These are phyloP conservation scores for Echinops telfairi DNA, from an alignment of 2,113 vertebrate species.

Conservation along the genomic window DNA sequence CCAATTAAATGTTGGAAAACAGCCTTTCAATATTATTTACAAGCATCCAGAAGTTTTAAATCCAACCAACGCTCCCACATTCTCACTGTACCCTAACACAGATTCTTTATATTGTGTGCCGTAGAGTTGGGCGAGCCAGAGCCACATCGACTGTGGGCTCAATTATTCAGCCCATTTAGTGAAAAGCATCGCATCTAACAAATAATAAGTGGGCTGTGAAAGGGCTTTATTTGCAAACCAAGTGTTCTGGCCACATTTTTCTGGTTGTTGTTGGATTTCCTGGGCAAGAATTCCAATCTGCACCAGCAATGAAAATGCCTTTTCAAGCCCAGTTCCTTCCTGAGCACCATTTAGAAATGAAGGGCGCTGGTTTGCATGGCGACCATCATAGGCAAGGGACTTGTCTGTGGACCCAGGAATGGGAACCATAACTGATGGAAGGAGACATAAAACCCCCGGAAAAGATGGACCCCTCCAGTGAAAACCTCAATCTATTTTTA, in stretches of 20 bases:
- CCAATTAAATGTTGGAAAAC: slow-evolving; percentile 81
- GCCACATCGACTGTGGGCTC: slow-evolving; percentile 25
- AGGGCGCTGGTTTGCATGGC: not conserved
- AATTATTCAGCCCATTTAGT: slow-evolving; percentile 30
- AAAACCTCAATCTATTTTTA: slow-evolving; percentile 18
- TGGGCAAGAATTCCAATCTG: slow-evolving; percentile 21
- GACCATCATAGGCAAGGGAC: not conserved
- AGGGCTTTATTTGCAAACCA: slow-evolving; percentile 67
- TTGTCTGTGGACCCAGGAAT: not conserved
- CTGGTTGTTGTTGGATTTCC: slow-evolving; percentile 19
- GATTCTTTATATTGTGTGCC: slow-evolving; percentile 36
- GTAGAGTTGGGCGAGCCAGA: not conserved
- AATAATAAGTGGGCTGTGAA: slow-evolving; percentile 64
- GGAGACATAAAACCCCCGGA: not conserved
- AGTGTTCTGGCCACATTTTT: slow-evolving; percentile 51
- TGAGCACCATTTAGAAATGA: not conserved
- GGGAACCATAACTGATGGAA: not conserved
- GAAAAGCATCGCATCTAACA: slow-evolving; percentile 60
- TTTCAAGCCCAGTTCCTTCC: not conserved
- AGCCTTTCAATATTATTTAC: slow-evolving; percentile 81
- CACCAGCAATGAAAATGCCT: not conserved
- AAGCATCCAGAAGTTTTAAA: slow-evolving; percentile 78
- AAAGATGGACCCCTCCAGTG: not conserved
- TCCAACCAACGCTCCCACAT: slow-evolving; percentile 62
- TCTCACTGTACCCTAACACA: slow-evolving; percentile 49